Percentiles rank a stretch among this genome's conserved stretches.
Conservation (phyloP, 1,140 invertebrate genomes). For the Orussus abietinus region DNA sequence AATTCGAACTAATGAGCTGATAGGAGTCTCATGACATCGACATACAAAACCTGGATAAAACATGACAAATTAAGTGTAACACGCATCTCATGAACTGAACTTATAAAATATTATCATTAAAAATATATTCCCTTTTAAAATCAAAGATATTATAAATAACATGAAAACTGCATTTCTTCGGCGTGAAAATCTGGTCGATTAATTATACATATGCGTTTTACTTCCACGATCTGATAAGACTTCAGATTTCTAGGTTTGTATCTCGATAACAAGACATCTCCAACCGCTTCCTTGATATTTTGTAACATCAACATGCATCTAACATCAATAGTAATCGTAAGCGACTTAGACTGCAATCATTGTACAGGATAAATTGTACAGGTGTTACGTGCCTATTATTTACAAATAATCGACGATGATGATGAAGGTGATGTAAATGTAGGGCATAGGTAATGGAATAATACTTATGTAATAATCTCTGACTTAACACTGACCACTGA, state of each 20-base stretch:
- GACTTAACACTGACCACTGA: no score
- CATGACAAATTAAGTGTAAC: neutral
- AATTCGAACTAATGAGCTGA: no score
- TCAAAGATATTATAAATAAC: no score
- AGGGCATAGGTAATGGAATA: slow-evolving; percentile 16
- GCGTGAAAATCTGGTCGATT: slow-evolving; percentile 1
- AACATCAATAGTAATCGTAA: slow-evolving; percentile 29
- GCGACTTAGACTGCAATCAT: slow-evolving; percentile 18
- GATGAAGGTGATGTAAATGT: no score
- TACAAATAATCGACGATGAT: slow-evolving; percentile 23
- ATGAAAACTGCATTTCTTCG: neutral
- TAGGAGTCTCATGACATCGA: no score
- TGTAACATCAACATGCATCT: slow-evolving; percentile 33
- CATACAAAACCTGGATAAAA: no score
- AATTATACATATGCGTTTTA: slow-evolving; percentile 2
- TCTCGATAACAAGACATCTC: slow-evolving; percentile 2
- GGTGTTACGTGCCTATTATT: slow-evolving; percentile 22
- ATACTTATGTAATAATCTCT: slow-evolving; percentile 16
- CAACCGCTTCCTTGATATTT: slow-evolving; percentile 6
- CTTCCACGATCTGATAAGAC: slow-evolving; percentile 5
- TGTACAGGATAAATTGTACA: slow-evolving; percentile 10
- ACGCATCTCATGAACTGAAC: no score
- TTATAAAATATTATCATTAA: no score
- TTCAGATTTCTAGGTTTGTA: slow-evolving; percentile 2
- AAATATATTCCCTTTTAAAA: no score